Evolutionary conservation across 2,797 vertebrate species (phyloP), one percentile per base, ranked within the genome.

Genomic region (Cyprinodon diabolis): DNA sequence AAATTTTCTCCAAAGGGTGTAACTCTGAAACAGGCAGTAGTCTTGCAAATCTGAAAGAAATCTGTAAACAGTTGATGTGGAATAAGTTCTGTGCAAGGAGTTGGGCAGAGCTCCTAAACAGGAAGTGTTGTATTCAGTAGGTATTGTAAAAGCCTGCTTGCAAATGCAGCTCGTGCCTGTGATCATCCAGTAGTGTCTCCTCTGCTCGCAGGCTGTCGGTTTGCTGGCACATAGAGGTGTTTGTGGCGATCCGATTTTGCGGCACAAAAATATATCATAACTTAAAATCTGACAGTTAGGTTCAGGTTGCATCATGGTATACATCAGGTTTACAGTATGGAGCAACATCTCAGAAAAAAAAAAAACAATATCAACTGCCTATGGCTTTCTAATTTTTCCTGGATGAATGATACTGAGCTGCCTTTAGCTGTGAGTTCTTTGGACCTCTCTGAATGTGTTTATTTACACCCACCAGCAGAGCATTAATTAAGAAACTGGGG

Each of bases 401-500:
- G 17, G 48, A 37, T 72, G n/a, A n/a, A 21, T 1, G 37, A 43
- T 40, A 57, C 51, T 14, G 75, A 55, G 66, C 82, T 78, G 77
- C 54, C 55, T 83, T 84, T 72, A 81, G 78, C 86, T 85, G 79
- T 51, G 76, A 70, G 81, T 74, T 92, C 88, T 90, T 88, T 86
- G 81, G 85, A 83, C 75, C 83, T 76, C 76, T 78, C 75, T 93
- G 91, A 92, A 90, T 90, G 84, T 91, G 89, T 92, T 94, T 94
- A 92, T 92, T 92, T 94, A 92, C 88, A 91, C 84, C 87, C 80
- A 86, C 85, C 76, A 87, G 72, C 74, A 82, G 75, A 86, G 92
- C 88, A 91, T 92, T 91, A 92, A 90, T 90, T 87, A 91, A 88
- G 89, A 94, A 94, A 91, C 91, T 93, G 75, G 92, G 92, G 88